Percentiles rank a stretch among this genome's conserved stretches.
These are phyloP conservation scores for Micromussa lordhowensis DNA, from an alignment of 92 coral and sea anemone genomes.

Conservation along the genomic window DNA sequence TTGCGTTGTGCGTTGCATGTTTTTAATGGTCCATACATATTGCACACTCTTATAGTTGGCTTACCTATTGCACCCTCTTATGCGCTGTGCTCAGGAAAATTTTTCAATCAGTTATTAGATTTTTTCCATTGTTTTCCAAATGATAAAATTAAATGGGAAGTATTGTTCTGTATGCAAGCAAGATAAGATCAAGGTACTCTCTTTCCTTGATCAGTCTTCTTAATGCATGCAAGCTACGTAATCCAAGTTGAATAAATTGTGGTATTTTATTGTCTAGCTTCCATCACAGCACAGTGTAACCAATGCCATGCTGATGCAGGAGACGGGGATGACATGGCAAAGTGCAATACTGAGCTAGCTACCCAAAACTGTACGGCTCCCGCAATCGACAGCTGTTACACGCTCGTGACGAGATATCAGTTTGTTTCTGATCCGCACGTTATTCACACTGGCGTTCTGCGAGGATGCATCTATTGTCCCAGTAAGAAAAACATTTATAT, in stretches of 20 bases:
- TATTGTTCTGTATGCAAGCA: too few species aligned
- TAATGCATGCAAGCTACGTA: too few species aligned
- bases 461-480: neutral
- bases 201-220: too few species aligned
- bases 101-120: too few species aligned
- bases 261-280: neutral
- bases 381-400: neutral
- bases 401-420: slow-evolving; percentile 1
- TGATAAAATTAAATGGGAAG: too few species aligned
- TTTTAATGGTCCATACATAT: too few species aligned
- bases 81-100: too few species aligned
- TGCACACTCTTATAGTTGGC: too few species aligned
- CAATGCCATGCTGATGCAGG: neutral
- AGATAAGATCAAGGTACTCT: too few species aligned
- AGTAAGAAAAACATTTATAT: neutral
- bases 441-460: neutral
- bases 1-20: too few species aligned
- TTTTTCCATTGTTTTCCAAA: too few species aligned
- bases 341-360: neutral
- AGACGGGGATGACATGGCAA: neutral
- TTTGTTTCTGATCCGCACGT: neutral
- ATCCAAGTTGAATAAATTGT: neutral
- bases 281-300: neutral
- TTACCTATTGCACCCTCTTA: too few species aligned
- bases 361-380: neutral